Evolutionary conservation across 64 coral and sea anemone genomes (phyloP).

Genomic region (Actinia tenebrosa): DNA sequence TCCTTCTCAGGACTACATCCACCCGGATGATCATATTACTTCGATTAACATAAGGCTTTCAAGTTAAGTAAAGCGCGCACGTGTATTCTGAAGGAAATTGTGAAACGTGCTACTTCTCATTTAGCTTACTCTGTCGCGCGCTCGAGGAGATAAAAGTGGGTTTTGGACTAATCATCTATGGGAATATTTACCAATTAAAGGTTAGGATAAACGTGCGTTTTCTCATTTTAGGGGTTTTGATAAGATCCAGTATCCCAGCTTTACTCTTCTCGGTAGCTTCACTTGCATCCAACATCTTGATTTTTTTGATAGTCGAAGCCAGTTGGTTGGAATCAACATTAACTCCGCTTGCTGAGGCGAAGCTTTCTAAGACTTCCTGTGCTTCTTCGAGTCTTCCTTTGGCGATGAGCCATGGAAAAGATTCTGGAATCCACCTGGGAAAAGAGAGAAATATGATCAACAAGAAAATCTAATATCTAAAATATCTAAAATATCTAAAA

Average conservation of each 20-base stretch:
- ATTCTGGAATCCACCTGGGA: conserved; percentile 42
- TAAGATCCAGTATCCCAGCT: conserved; percentile 25
- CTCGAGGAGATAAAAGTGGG: no score
- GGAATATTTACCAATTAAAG: conserved; percentile 40
- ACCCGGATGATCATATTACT: no score
- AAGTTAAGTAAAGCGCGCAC: no score
- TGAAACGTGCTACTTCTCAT: no score
- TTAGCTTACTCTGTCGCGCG: no score
- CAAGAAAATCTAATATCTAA: no score
- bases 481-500: no score
- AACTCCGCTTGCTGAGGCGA: conserved; percentile 27
- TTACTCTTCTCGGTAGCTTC: not conserved
- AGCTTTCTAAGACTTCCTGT: conserved; percentile 33
- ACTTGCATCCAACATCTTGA: not conserved
- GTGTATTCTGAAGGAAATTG: not conserved
- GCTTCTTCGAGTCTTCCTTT: conserved; percentile 46
- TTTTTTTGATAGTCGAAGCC: not conserved
- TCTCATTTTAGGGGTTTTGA: conserved; percentile 33
- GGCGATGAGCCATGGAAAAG: conserved; percentile 42
- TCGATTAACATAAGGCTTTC: no score
- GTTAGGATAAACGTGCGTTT: conserved; percentile 36
- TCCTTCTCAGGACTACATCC: no score
- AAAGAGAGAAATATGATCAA: not conserved
- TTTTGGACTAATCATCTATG: not conserved
- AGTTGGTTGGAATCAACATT: conserved; percentile 29